Evolutionary conservation across 1,140 invertebrate species (phyloP).

Genomic region (Hylaeus volcanicus): DNA sequence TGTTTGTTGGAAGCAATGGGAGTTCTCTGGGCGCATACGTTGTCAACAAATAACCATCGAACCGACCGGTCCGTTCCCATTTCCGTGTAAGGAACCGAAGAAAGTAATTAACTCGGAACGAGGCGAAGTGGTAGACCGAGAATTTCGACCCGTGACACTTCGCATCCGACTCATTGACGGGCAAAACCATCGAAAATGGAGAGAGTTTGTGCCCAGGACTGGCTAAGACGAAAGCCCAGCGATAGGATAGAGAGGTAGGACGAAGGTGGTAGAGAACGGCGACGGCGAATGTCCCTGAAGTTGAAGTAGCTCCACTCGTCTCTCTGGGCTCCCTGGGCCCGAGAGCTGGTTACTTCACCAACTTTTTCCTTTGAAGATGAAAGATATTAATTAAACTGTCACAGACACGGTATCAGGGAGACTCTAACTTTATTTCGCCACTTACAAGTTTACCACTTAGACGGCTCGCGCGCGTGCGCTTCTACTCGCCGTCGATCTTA

Average conservation of each 20-base stretch:
- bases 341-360: slow-evolving; percentile 73
- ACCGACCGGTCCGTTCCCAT: too few relatives aligned
- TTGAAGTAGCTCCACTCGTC: slow-evolving; percentile 73
- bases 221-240: background rate
- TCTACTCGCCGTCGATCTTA: background rate
- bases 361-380: slow-evolving; percentile 79
- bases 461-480: slow-evolving; percentile 14
- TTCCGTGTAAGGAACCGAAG: too few relatives aligned
- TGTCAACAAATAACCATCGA: too few relatives aligned
- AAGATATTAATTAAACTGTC: slow-evolving; percentile 81
- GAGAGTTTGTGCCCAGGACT: slow-evolving; percentile 26
- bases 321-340: slow-evolving; percentile 53
- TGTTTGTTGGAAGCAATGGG: too few relatives aligned
- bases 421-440: slow-evolving; percentile 79
- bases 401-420: slow-evolving; percentile 73
- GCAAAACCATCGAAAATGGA: slow-evolving; percentile 26
- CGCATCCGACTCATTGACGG: background rate
- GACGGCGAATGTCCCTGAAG: slow-evolving; percentile 64
- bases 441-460: slow-evolving; percentile 79
- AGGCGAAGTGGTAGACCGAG: too few relatives aligned
- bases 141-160: background rate
- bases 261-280: background rate
- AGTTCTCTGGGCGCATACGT: too few relatives aligned
- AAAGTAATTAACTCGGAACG: too few relatives aligned
- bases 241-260: slow-evolving; percentile 6